Evolutionary conservation across 2,797 vertebrate genomes (phyloP), one percentile per base, ranked within the genome.

Genomic region (Cichlasoma orientale): DNA sequence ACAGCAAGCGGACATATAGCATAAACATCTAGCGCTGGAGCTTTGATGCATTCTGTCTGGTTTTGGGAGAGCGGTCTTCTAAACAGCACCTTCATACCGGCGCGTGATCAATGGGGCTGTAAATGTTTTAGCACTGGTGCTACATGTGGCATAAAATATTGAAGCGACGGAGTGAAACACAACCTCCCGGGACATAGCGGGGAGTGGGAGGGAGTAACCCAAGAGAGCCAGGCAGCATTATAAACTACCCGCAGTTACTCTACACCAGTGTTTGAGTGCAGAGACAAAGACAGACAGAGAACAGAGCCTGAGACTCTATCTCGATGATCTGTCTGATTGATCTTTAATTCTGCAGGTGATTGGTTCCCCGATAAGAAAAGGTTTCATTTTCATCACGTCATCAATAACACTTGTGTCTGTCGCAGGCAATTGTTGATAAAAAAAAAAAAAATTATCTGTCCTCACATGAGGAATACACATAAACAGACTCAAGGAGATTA

Each of bases 131-230:
- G 86, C 75, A 13, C 78, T 81, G 86, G 72, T 47, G 55, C 83
- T 89, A 90, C 85, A 85, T 78, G 79, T 21, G 80, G 74, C 82
- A 93, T 95, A 80, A 95, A 95, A 94, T 94, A 95, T 93, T 95
- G 82, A 95, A 88, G 88, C 18, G 18, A 75, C 84, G 78, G 86
- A 86, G 77, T 89, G 92, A 94, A 95, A 94, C 89, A 77, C 61
- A 88, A 93, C 77, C 89, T 86, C 11, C 7, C 3, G 63, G 74
- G 82, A 87, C 68, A 66, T 83, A 33, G 73, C 78, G 80, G 72
- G 72, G 54, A 70, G 29, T 29, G 6, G 21, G 12, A 50, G n/a
- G 74, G 66, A 11, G 38, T 57, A 52, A 53, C 70, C 71, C 53
- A n/a, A 70, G 59, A 73, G 69, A 89, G 74, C 63, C 80, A 82